These are phyloP conservation scores for Gymnoscopelus microlampas DNA, from an alignment of 2,797 vertebrate species.

Conservation along the genomic window DNA sequence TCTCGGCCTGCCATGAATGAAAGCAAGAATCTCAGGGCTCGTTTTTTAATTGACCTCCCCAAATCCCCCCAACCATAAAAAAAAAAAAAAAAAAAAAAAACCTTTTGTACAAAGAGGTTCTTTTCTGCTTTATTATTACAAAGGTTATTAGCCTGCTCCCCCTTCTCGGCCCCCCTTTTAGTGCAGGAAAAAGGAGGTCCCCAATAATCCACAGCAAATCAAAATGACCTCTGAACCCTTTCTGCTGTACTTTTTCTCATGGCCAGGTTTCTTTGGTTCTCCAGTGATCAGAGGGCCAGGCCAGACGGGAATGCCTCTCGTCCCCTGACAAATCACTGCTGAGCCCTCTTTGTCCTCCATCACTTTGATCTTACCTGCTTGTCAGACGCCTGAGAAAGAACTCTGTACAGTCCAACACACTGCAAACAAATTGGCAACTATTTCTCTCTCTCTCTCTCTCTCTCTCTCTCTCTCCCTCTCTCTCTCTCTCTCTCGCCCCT, in stretches of 20 bases:
- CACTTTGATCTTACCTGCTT: conserved; percentile 97
- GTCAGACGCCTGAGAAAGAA: conserved; percentile 87
- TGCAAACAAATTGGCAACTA: conserved; percentile 91
- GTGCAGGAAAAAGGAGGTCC: conserved; percentile 72
- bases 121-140: conserved; percentile 79
- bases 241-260: conserved; percentile 91
- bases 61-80: conserved; percentile 42
- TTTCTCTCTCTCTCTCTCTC: conserved; percentile 45
- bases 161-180: conserved; percentile 73
- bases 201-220: conserved; percentile 90
- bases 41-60: conserved; percentile 78
- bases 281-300: conserved; percentile 87
- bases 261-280: conserved; percentile 86
- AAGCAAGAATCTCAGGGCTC: conserved; percentile 80
- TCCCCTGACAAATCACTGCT: conserved; percentile 93
- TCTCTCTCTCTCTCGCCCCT: no score
- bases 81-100: conserved; percentile 51
- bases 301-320: conserved; percentile 87
- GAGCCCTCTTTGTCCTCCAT: conserved; percentile 89
- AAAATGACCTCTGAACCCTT: conserved; percentile 93
- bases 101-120: conserved; percentile 82
- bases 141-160: conserved; percentile 86
- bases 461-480: conserved; percentile 33
- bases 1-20: conserved; percentile 69
- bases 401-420: conserved; percentile 89